A percentile compares a stretch with the other conserved stretches of the same genome.
These are phyloP conservation scores for Gastrophysa polygoni DNA, from an alignment of 2,888 invertebrate species.

Conservation along the genomic window DNA sequence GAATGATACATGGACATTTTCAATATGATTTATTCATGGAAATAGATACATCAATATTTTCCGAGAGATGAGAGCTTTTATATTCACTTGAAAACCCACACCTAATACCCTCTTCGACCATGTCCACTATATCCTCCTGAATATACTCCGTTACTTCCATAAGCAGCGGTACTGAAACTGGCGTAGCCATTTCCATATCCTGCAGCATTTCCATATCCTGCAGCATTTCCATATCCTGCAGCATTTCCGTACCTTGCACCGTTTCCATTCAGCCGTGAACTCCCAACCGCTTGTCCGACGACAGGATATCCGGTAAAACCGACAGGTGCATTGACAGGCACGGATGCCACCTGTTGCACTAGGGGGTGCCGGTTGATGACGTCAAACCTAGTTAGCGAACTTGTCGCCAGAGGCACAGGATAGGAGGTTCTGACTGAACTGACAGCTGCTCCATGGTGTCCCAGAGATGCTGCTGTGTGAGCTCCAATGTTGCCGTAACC, in stretches of 20 bases:
- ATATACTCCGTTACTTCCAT: conserved; percentile 1
- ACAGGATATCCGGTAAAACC: neutral
- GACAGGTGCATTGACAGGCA: conserved; percentile 22
- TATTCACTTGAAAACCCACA: neutral
- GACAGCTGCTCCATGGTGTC: neutral
- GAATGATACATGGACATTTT: too few species aligned
- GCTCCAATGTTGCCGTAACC: neutral
- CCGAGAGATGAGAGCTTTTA: neutral
- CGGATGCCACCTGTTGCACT: conserved; percentile 24
- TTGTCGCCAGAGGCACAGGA: conserved; percentile 29
- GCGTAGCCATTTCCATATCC: conserved; percentile 8
- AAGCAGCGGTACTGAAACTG: neutral
- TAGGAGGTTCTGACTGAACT: neutral
- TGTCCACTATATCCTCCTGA: conserved; percentile 1
- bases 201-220: neutral
- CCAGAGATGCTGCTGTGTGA: neutral
- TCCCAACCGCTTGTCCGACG: conserved; percentile 2
- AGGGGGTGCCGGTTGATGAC: conserved; percentile 26
- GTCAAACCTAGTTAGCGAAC: conserved; percentile 30
- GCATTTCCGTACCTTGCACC: neutral
- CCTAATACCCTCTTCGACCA: neutral
- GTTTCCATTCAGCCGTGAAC: neutral
- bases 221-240: neutral
- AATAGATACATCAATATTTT: neutral
- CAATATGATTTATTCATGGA: neutral